Conservation (phyloP, 1,140 invertebrate species). For the Ceratina japonica region DNA sequence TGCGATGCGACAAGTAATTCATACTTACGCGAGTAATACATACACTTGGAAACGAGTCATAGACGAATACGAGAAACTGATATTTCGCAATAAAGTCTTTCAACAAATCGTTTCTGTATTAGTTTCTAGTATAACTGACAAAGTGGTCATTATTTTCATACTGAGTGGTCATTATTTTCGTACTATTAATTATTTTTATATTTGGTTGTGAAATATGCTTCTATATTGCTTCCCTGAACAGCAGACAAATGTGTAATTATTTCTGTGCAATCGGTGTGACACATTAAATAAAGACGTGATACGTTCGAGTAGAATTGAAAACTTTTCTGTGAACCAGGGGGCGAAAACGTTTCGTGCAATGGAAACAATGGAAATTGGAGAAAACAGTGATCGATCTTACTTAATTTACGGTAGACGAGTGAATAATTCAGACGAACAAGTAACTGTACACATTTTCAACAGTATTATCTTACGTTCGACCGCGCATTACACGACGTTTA, state of each 20-base stretch:
- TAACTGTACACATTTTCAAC: slow-evolving; percentile 33
- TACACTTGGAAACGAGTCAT: slow-evolving; percentile 31
- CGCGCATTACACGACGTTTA: slow-evolving; percentile 23
- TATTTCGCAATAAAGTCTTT: slow-evolving; percentile 19
- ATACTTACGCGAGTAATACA: too few relatives aligned
- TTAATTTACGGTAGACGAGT: slow-evolving; percentile 28
- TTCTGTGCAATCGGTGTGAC: slow-evolving; percentile 30
- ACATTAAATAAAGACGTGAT: slow-evolving; percentile 24
- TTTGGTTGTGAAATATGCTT: slow-evolving; percentile 25
- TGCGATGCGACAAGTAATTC: slow-evolving; percentile 24
- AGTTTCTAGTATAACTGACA: slow-evolving; percentile 10
- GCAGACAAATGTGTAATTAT: slow-evolving; percentile 35
- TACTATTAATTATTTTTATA: slow-evolving; percentile 36
- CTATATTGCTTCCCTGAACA: slow-evolving; percentile 13
- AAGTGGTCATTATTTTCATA: too few relatives aligned
- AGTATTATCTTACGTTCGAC: slow-evolving; percentile 42
- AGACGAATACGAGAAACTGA: slow-evolving; percentile 23
- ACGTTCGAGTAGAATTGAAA: slow-evolving; percentile 29
- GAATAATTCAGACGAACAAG: slow-evolving; percentile 25
- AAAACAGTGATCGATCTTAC: slow-evolving; percentile 10
- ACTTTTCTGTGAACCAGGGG: slow-evolving; percentile 31
- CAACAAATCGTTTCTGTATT: slow-evolving; percentile 21
- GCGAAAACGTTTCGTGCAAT: slow-evolving; percentile 43
- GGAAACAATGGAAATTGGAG: slow-evolving; percentile 22
- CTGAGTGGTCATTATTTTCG: slow-evolving; percentile 16